phyloP scores from a whole-genome alignment of 2,888 invertebrate species.

The Pilophorus perplexus region DNA sequence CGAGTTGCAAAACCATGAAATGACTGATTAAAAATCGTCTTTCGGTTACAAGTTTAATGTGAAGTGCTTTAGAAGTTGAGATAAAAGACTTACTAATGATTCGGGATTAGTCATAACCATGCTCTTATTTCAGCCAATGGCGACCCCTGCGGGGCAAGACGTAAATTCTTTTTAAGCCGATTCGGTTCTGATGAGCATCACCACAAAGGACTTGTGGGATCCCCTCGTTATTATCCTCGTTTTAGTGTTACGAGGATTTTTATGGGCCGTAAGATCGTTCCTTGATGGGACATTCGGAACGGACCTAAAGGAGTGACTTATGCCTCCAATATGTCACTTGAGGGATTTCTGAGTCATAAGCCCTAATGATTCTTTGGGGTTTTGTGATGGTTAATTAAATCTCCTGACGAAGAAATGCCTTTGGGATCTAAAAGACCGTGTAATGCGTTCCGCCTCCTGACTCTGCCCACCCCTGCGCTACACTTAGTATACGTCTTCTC shows the following conservation, averaged over 20 bases:
- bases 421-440: constrained; percentile 20
- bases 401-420: not conserved
- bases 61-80: no score
- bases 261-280: not conserved
- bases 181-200: no score
- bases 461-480: not conserved
- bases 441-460: not conserved
- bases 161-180: no score
- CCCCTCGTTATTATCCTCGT: constrained; percentile 7
- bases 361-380: not conserved
- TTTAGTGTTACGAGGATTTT: constrained; percentile 18
- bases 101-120: no score
- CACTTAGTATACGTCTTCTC: no score
- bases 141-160: no score
- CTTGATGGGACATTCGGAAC: not conserved
- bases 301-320: not conserved
- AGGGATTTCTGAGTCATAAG: constrained; percentile 8
- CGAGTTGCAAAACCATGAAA: no score
- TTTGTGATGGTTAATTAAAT: constrained; percentile 25
- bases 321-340: constrained; percentile 21
- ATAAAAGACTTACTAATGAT: no score
- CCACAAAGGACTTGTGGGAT: no score
- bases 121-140: no score
- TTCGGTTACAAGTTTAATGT: no score
- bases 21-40: no score